These are phyloP conservation scores for Crambe crambe DNA, from an alignment of 37 sponge, comb jelly and placozoan genomes.

Conservation along the genomic window DNA sequence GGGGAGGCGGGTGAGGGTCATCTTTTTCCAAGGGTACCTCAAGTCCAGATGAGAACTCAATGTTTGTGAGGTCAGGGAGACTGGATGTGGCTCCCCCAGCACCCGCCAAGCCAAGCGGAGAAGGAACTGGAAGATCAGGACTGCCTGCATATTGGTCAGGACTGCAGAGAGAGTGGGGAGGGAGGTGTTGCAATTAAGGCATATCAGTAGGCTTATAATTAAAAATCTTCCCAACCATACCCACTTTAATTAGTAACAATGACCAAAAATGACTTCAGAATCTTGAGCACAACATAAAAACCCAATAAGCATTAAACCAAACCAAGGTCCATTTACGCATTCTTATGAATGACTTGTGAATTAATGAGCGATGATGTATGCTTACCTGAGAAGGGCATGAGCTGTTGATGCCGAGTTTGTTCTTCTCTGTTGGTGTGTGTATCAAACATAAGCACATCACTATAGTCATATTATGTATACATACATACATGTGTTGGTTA, in stretches of 20 bases:
- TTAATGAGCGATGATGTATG: too few species aligned
- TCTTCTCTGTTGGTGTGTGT: slow-evolving; percentile 10
- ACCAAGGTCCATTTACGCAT: too few species aligned
- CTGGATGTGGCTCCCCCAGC: slow-evolving; percentile 39
- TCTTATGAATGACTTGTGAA: too few species aligned
- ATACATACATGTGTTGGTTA: too few species aligned
- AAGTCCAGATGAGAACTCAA: slow-evolving; percentile 73
- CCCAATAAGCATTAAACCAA: too few species aligned
- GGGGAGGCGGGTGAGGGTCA: slow-evolving; percentile 29
- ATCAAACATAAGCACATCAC: too few species aligned
- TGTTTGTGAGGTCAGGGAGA: slow-evolving; percentile 83
- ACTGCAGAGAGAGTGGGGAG: slow-evolving; percentile 2
- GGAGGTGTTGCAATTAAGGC: neutral
- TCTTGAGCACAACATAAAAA: too few species aligned
- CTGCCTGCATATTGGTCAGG: slow-evolving; percentile 16
- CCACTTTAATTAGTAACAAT: too few species aligned
- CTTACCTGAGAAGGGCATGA: slow-evolving; percentile 47
- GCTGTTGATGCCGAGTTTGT: slow-evolving; percentile 15
- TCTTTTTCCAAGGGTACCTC: slow-evolving; percentile 75
- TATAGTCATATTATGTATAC: too few species aligned
- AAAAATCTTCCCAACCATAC: too few species aligned
- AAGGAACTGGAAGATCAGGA: slow-evolving; percentile 8
- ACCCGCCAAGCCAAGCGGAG: slow-evolving; percentile 22
- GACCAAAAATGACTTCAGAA: too few species aligned
- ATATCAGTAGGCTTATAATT: neutral